Base-by-base conservation (phyloP, 1,140 invertebrate species). In the Drosophila neocordata region DNA sequence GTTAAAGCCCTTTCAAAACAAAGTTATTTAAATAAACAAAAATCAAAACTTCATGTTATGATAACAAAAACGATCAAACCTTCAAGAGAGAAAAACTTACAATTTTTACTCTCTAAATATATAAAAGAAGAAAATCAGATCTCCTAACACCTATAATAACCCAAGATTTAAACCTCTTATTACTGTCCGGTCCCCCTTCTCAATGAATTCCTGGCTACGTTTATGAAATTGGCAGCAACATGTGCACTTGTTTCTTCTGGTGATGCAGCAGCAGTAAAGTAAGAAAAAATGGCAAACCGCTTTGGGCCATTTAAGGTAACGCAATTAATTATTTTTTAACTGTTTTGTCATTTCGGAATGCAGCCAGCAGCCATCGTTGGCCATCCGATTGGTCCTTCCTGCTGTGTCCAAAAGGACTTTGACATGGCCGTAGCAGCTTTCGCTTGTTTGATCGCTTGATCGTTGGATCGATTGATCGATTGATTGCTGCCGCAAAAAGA, bases 251-350 rank as follows among this genome's bases (percentile, higher is more conserved):
- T 74, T 75, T 72, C 59, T 75, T 44, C 52, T 74, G 55, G 66
- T 70, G 77, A 60, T 13, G 56, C 48, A 44, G 68, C 13, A 65
- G 38, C 61, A 69, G 35, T 67, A 70, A 67, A 55, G 71, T 65
- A 57, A 44, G 63, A 62, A 69, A 89, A 84, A 84, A 75, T 74
- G 72, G 64, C 90, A 90, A 79, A 77, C 77, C 77, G 82, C 85
- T 89, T 81, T 89, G 78, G 69, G 73, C 89, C 89, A 90, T 91
- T 91, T 91, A 90, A 84, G 89, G 89, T 68, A 91, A 89, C 85
- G 85, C 89, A 90, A 91, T 91, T 91, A 91, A 91, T 91, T 91
- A 91, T 91, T 91, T 91, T 91, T 91, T 91, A 91, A 91, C 89
- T 91, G 89, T 91, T 91, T 91, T 89, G 89, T 91, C 89, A 90